Conservation (phyloP, 2,888 invertebrate species). For the Pheosia tremula region DNA sequence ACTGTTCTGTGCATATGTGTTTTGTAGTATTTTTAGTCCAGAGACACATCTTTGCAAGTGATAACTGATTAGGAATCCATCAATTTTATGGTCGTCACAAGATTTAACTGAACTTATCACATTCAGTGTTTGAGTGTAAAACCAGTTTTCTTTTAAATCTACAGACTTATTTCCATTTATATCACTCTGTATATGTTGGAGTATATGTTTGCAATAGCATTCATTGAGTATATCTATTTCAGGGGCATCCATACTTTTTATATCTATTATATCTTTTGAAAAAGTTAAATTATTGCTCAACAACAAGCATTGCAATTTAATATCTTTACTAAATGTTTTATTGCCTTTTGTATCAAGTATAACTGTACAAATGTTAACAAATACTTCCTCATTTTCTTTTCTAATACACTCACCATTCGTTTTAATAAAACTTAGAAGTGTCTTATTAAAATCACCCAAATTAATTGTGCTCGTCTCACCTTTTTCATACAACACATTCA, state of each 20-base stretch:
- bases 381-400: slow-evolving; percentile 38
- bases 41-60: slow-evolving; percentile 58
- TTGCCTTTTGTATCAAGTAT: slow-evolving; percentile 50
- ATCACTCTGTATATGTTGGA: slow-evolving; percentile 41
- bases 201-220: slow-evolving; percentile 54
- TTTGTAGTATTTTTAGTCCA: slow-evolving; percentile 57
- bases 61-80: slow-evolving; percentile 55
- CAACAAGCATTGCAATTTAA: slow-evolving; percentile 60
- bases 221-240: slow-evolving; percentile 60
- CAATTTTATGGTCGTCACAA: slow-evolving; percentile 51
- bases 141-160: slow-evolving; percentile 55
- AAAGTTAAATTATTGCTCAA: slow-evolving; percentile 53
- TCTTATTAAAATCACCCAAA: slow-evolving; percentile 55
- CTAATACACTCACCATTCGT: slow-evolving; percentile 32
- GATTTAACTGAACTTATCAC: slow-evolving; percentile 54
- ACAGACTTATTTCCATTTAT: slow-evolving; percentile 33
- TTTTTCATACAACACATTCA: slow-evolving; percentile 62
- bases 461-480: slow-evolving; percentile 53
- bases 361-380: slow-evolving; percentile 55
- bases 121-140: slow-evolving; percentile 54
- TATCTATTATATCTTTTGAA: slow-evolving; percentile 49
- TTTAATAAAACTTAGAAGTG: slow-evolving; percentile 51
- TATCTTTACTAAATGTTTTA: slow-evolving; percentile 55
- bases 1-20: slow-evolving; percentile 42
- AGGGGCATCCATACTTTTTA: slow-evolving; percentile 53